Percentiles rank a stretch among this genome's conserved stretches.
phyloP scores from a whole-genome alignment of 2,888 invertebrate species.

The Calliscelio sp. region DNA sequence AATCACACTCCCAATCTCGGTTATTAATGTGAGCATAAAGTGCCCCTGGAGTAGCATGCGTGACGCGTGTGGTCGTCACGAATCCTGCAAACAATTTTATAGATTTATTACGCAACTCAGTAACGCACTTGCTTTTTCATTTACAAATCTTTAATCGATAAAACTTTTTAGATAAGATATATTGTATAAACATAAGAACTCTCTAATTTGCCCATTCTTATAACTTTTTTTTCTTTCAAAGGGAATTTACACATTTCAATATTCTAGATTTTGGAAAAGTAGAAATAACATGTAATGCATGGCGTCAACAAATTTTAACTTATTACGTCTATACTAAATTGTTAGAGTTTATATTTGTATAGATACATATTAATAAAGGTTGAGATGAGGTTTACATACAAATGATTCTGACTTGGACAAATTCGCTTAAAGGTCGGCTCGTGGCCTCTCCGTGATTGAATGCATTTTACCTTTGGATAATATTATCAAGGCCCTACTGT shows the following conservation, averaged over 20 bases:
- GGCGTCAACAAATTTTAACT: no score
- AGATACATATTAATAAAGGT: conserved; percentile 20
- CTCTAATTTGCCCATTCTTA: no score
- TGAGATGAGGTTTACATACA: conserved; percentile 48
- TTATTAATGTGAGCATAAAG: conserved; percentile 87
- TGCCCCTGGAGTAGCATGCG: conserved; percentile 89
- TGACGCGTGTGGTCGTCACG: conserved; percentile 89
- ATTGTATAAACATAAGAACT: no score
- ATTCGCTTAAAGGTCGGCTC: conserved; percentile 80
- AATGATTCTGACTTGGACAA: conserved; percentile 42
- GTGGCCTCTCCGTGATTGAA: conserved; percentile 80
- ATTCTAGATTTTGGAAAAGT: no score
- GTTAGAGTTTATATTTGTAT: neutral
- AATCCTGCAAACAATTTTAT: conserved; percentile 85
- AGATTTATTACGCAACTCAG: neutral
- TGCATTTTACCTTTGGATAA: conserved; percentile 75
- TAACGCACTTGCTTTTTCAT: neutral
- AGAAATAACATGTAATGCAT: no score
- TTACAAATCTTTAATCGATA: no score
- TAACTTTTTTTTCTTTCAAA: no score
- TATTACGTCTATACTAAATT: no score
- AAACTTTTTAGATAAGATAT: no score
- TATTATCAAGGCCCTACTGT: conserved; percentile 79
- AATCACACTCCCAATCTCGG: conserved; percentile 89
- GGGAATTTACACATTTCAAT: no score